These are phyloP conservation scores for Aleadryas rufinucha DNA, from an alignment of 2,113 vertebrate species.

Conservation along the genomic window DNA sequence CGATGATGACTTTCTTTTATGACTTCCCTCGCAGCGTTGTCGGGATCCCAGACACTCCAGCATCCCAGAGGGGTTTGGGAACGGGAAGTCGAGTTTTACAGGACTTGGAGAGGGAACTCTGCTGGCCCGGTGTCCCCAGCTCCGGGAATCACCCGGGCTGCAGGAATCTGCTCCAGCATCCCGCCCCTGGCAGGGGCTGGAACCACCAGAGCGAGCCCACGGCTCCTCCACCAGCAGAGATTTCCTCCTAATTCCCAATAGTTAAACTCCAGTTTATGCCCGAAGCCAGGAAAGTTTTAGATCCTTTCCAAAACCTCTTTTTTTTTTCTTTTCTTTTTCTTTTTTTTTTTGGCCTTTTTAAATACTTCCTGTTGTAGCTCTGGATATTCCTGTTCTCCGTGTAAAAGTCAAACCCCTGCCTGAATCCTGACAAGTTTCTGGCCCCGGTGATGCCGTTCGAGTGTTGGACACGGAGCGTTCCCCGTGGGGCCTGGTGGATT, in stretches of 20 bases:
- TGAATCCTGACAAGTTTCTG: neutral
- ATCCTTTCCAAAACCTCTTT: conserved; percentile 36
- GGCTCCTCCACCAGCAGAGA: conserved; percentile 14
- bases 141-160: neutral
- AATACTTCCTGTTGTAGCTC: conserved; percentile 40
- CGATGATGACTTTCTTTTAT: conserved; percentile 40
- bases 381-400: conserved; percentile 35
- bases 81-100: conserved; percentile 22
- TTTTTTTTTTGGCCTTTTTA: neutral
- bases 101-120: conserved; percentile 33
- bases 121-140: neutral
- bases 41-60: neutral
- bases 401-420: neutral
- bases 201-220: neutral
- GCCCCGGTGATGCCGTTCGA: neutral
- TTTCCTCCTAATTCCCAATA: conserved; percentile 60
- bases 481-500: fast-evolving
- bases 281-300: conserved; percentile 60
- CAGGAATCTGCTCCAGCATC: conserved; percentile 9
- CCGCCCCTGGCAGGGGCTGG: neutral
- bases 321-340: neutral
- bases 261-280: conserved; percentile 30
- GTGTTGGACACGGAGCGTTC: neutral
- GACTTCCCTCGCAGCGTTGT: conserved; percentile 4
- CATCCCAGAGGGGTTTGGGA: neutral